Evolutionary conservation across 2,797 vertebrate species (phyloP), one percentile per base, ranked within the genome.

Genomic region (Neomorphus geoffroyi): DNA sequence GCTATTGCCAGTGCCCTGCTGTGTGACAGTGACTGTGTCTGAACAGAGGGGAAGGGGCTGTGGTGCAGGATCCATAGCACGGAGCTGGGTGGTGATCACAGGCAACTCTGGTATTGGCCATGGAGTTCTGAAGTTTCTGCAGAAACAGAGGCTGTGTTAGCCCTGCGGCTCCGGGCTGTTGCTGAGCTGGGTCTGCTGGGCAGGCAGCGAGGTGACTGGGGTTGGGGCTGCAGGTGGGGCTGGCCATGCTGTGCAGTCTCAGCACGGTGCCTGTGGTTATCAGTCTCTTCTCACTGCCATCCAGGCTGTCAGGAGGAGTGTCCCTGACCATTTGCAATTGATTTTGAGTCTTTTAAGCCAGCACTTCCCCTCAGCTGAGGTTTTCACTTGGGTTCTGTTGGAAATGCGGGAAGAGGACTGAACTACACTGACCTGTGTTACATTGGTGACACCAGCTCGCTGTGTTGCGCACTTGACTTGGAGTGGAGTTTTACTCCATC

Each of bases 251-350:
- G 0, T 7, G 13, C 51, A 15, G 26, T 4, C 48, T 39, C 60
- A 32, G 33, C 19, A 0, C 13, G 17, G 6, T 1, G 9, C 0
- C 2, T 33, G 73, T 46, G 41, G 26, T 24, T 86, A 53, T 24
- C 24, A 46, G 77, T 64, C 64, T 27, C 50, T 67, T 51, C 32
- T 53, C 3, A 0, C n/a, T 86, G 73, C 69, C 8, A 0, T 39
- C 48, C 5, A 0, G n/a, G 12, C 53, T 56, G 1, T 22, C 6
- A 0, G 32, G 30, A 61, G 11, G 22, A 65, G 27, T 11, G n/a
- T 51, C 37, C 13, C 5, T 39, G 37, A 27, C 43, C 39, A 8
- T 37, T 14, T 58, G 43, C 21, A 13, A 18, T 43, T 48, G 48
- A 77, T 85, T 75, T 67, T 43, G 35, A 69, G 23, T 32, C 70